Evolutionary conservation across 2,888 invertebrate genomes (phyloP), one percentile per base, ranked within the genome.

Genomic region (Melanophora roralis): DNA sequence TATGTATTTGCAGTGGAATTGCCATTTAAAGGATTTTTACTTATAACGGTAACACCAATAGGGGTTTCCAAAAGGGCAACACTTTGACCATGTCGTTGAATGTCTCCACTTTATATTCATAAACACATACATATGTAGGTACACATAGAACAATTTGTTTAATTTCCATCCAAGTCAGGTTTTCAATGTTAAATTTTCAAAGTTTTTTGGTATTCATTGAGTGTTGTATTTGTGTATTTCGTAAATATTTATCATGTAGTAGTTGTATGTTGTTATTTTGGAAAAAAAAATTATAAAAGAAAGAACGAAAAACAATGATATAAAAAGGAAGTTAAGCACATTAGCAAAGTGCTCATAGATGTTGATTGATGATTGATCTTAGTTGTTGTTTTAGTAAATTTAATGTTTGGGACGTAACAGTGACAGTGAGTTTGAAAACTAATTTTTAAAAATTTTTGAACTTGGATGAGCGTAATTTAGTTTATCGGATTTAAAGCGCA

Each of bases 31-130:
- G 77, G 53, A 9, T 60, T 87, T 74, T 85, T 83, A 59, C 85
- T 85, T 65, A 88, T 82, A 3, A 89, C 83, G 32, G 87, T 87
- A n/a, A 88, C 87, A 75, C 89, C 89, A 81, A 88, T 89, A 62
- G 89, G 86, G 2, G 86, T 87, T 82, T 89, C 88, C n/a, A 88
- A 85, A 16, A 88, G 84, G 1, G 89, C 88, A 62, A 89, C 89
- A 81, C 84, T 86, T 62, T 89, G 88, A 64, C 88, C 89, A 75
- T 86, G 88, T n/a, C 84, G 82, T 27, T 80, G 73, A 27, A 71
- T 81, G 69, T 82, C 83, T 38, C 69, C 72, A 73, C 76, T 81
- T 60, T 27, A 36, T 32, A 8, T 0, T 14, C 12, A n/a, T n/a
- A n/a, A n/a, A 43, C 43, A 43, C 40, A 49, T 8, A 16, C 47